Evolutionary conservation across 2,113 vertebrate genomes (phyloP).

Genomic region (Hoplias malabaricus): DNA sequence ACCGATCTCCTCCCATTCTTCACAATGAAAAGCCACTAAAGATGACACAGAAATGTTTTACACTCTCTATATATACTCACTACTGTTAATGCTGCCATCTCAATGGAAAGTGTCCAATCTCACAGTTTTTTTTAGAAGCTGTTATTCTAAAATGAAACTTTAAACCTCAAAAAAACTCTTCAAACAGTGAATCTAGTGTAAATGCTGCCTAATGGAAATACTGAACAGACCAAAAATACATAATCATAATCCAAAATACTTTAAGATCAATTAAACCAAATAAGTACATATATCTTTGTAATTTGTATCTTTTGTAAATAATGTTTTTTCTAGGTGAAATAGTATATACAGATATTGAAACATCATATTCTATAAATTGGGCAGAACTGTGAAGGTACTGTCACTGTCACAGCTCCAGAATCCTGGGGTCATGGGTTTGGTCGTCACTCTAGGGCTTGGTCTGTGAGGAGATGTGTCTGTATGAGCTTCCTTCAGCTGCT

Average conservation of each 20-base stretch:
- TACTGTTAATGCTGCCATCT: conserved; percentile 16
- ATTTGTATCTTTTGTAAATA: no score
- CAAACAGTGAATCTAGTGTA: not conserved
- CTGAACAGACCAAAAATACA: not conserved
- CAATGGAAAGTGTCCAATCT: not conserved
- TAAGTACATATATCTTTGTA: no score
- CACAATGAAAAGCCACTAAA: not conserved
- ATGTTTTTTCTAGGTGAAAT: no score
- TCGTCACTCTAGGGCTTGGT: no score
- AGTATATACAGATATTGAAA: no score
- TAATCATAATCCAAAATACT: not conserved
- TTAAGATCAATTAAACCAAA: not conserved
- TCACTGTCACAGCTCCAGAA: no score
- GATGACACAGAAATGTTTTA: not conserved
- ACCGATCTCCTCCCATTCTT: not conserved
- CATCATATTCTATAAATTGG: no score
- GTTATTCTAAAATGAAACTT: conserved; percentile 13
- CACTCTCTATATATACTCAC: conserved; percentile 19
- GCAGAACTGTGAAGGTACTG: no score
- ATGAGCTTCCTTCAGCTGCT: no score
- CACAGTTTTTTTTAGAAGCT: conserved; percentile 5
- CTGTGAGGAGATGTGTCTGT: no score
- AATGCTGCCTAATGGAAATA: not conserved
- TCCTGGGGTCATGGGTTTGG: no score
- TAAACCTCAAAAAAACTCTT: no score